These are phyloP conservation scores for Melopsittacus undulatus DNA, from an alignment of 2,797 vertebrate genomes.

Conservation along the genomic window DNA sequence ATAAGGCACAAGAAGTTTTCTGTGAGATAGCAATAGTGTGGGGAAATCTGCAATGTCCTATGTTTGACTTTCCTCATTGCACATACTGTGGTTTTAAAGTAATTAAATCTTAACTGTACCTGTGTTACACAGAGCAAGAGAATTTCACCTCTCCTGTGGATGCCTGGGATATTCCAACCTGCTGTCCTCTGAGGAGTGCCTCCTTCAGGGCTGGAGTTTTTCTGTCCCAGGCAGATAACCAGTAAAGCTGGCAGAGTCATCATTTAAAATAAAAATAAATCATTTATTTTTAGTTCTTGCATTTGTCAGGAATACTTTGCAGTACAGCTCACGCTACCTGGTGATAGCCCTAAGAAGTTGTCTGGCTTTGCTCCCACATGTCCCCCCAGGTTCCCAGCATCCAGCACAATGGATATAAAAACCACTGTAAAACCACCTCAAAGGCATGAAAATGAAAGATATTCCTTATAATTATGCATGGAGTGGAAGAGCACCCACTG, in stretches of 20 bases:
- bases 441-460: background rate
- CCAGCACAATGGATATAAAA: background rate
- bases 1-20: background rate
- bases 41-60: background rate
- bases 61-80: background rate
- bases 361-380: background rate
- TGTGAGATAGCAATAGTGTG: background rate
- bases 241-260: background rate
- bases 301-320: background rate
- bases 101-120: background rate
- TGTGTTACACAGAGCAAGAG: background rate
- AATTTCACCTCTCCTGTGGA: background rate
- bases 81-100: background rate
- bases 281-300: background rate
- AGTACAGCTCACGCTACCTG: background rate
- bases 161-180: background rate
- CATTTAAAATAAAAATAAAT: background rate
- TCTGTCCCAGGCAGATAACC: background rate
- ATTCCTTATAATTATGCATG: background rate
- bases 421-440: background rate
- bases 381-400: background rate
- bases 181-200: background rate
- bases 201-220: background rate
- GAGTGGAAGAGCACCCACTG: background rate
- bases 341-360: background rate